Evolutionary conservation across 2,797 vertebrate genomes (phyloP).

Genomic region (Girardinus metallicus): DNA sequence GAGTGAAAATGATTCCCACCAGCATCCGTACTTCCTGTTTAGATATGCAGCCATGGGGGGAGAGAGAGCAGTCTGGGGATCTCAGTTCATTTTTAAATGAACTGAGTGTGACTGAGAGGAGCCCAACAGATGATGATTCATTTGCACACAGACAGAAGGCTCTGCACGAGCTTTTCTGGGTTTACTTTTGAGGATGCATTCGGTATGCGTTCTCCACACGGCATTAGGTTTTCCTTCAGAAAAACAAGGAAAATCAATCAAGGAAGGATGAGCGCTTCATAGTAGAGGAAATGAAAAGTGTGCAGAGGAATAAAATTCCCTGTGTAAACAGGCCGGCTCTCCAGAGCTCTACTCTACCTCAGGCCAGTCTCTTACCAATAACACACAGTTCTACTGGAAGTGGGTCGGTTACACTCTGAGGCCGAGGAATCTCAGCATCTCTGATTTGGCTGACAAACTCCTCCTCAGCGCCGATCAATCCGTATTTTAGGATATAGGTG

Average conservation of each 20-base stretch:
- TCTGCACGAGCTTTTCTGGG: background rate
- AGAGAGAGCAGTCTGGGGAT: constrained; percentile 32
- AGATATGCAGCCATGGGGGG: constrained; percentile 50
- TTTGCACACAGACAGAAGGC: background rate
- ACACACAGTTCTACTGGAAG: constrained; percentile 29
- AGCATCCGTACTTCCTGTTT: constrained; percentile 68
- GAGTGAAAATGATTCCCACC: constrained; percentile 43
- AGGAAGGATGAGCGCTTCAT: constrained; percentile 19
- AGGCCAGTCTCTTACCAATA: constrained; percentile 41
- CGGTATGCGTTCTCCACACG: constrained; percentile 10
- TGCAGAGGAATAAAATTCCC: constrained; percentile 29
- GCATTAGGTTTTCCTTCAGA: constrained; percentile 38
- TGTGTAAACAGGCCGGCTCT: constrained; percentile 49
- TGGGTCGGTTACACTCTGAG: constrained; percentile 25
- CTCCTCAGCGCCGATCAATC: background rate
- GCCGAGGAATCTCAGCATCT: background rate
- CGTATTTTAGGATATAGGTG: background rate
- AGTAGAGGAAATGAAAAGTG: constrained; percentile 66
- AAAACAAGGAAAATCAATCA: constrained; percentile 8
- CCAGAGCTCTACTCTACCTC: constrained; percentile 4
- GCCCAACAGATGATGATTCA: background rate
- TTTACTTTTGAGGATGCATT: background rate
- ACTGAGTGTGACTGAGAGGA: background rate
- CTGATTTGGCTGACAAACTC: background rate
- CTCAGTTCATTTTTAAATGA: background rate